Evolutionary conservation across 2,888 invertebrate genomes (phyloP).

Genomic region (Cantharis lateralis): DNA sequence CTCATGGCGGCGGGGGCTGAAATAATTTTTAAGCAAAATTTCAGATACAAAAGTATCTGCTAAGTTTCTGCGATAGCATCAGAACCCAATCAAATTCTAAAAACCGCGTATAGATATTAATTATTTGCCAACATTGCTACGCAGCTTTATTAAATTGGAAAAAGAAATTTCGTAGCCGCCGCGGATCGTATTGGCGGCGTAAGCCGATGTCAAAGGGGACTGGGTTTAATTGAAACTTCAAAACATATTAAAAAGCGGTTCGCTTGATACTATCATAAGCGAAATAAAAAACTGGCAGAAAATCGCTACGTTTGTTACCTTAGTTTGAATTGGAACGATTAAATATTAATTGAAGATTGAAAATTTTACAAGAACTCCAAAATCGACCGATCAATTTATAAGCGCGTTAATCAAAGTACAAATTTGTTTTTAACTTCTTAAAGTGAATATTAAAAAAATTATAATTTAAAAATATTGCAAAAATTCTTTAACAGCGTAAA

Average conservation of each 20-base stretch:
- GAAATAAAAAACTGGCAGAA: constrained; percentile 19
- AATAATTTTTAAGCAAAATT: neutral
- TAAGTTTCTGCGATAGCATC: neutral
- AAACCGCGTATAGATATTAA: constrained; percentile 42
- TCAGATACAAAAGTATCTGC: neutral
- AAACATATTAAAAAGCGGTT: constrained; percentile 47
- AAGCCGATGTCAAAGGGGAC: constrained; percentile 48
- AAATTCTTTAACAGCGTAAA: constrained; percentile 31
- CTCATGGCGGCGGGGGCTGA: constrained; percentile 19
- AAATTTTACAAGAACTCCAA: neutral
- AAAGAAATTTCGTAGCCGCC: constrained; percentile 50
- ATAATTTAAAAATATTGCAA: constrained; percentile 1
- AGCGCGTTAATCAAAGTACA: neutral
- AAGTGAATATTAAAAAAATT: neutral
- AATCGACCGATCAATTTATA: neutral
- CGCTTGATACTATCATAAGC: constrained; percentile 19
- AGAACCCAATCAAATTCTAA: constrained; percentile 23
- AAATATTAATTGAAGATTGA: neutral
- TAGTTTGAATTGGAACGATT: neutral
- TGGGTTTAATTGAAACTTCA: constrained; percentile 51
- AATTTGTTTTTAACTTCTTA: neutral
- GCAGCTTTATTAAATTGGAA: constrained; percentile 50
- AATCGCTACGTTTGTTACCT: constrained; percentile 8
- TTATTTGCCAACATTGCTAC: constrained; percentile 47
- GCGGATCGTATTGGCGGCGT: constrained; percentile 44